Evolutionary conservation across 92 coral and sea anemone genomes (phyloP), one percentile per base, ranked within the genome.

Genomic region (Anthopleura xanthogrammica): DNA sequence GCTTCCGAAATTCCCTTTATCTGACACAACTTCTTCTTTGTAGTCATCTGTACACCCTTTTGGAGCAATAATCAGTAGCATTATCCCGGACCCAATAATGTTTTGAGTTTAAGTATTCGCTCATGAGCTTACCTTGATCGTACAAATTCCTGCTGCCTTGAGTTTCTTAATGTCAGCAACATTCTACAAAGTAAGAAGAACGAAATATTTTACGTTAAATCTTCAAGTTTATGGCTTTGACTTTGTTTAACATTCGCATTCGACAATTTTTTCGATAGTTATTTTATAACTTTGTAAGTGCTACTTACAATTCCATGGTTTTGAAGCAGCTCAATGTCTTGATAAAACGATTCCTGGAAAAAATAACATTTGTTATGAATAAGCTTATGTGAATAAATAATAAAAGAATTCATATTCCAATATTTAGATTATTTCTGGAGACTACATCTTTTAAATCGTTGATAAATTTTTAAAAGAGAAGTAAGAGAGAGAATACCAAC

Each of bases 1-100:
- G 99, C 99, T 76, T 97, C 99, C 4, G 99, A 97, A 81, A 97
- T 94, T 56, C 99, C 99, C 75, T 94, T 97, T 79, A 97, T 97
- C 85, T 97, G 99, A 56, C 98, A 97, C 80, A 97, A 88, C 84
- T 90, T 92, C 75, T 91, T 88, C 79, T 93, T 89, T 65, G 99
- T 97, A 3, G 99, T 97, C 99, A 97, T 97, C 80, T 94, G 97
- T 29, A 97, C 91, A n/a, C 98, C 98, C 98, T 95, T 75, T 46
- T 55, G 79, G 62, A 80, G 42, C 12, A 75, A 13, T 39, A 39
- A 82, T n/a, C 10, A 29, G 36, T 29, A 29, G 36, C 36, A 29
- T 29, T 29, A 29, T 29, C 36, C 36, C 36, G 36, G 36, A 29
- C 36, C 1, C 36, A 29, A 29, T 29, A 29, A 29, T 29, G 36